Percentiles rank a stretch among this genome's conserved stretches.
These are phyloP conservation scores for Siderastrea siderea DNA, from an alignment of 92 coral and sea anemone genomes.

Conservation along the genomic window DNA sequence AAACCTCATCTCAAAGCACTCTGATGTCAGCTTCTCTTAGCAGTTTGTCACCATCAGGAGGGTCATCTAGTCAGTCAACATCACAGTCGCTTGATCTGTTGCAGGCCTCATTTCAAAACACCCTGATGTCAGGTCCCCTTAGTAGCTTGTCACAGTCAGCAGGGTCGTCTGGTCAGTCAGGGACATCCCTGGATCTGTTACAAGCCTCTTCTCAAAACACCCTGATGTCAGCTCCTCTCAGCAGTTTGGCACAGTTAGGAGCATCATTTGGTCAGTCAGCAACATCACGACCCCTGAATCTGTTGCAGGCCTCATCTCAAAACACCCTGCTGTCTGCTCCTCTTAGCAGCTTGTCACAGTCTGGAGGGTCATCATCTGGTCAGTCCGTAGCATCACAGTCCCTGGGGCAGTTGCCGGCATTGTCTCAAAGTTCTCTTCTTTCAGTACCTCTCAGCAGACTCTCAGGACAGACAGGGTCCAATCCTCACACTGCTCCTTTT, in stretches of 20 bases:
- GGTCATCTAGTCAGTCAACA: not conserved
- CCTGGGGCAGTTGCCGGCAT: not conserved
- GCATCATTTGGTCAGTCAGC: not conserved
- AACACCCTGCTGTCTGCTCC: conserved; percentile 25
- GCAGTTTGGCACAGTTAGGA: not conserved
- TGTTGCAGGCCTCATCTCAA: not conserved
- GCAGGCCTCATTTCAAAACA: not conserved
- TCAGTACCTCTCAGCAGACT: conserved; percentile 39
- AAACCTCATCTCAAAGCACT: conserved; percentile 10
- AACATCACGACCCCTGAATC: not conserved
- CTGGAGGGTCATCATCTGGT: not conserved
- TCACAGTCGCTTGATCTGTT: not conserved
- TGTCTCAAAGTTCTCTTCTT: conserved; percentile 2
- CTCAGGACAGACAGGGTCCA: conserved; percentile 3
- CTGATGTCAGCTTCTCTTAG: conserved; percentile 26
- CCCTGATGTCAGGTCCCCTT: not conserved
- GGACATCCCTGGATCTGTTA: not conserved
- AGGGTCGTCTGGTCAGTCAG: not conserved
- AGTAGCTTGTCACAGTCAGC: not conserved
- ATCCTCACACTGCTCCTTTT: not conserved
- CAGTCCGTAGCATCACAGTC: not conserved
- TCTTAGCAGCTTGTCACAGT: conserved; percentile 22
- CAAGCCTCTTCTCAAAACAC: not conserved
- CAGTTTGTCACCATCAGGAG: conserved; percentile 15
- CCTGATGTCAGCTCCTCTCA: conserved; percentile 21